Evolutionary conservation across 2,113 vertebrate species (phyloP).

Genomic region (Genyomyrus donnyi): DNA sequence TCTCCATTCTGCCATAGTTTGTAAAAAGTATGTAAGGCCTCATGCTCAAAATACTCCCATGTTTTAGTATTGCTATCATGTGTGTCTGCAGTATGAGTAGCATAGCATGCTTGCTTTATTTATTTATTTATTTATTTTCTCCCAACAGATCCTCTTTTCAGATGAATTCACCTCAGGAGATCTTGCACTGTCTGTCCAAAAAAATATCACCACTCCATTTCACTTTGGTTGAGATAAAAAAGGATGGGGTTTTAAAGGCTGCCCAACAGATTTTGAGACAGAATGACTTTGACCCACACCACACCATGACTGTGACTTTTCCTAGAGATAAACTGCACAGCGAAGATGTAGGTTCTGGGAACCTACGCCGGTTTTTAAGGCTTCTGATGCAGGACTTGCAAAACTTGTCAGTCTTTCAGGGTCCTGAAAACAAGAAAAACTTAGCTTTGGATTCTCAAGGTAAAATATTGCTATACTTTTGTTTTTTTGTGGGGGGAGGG

Average conservation of each 20-base stretch:
- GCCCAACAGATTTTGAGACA: slow-evolving; percentile 68
- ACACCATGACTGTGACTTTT: slow-evolving; percentile 67
- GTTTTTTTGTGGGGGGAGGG: neutral
- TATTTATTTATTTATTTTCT: slow-evolving; percentile 20
- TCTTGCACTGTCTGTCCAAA: slow-evolving; percentile 63
- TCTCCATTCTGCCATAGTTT: slow-evolving; percentile 26
- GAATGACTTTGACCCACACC: slow-evolving; percentile 66
- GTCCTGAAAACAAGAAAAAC: slow-evolving; percentile 51
- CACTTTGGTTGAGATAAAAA: slow-evolving; percentile 60
- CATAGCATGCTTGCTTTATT: neutral
- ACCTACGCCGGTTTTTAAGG: slow-evolving; percentile 47
- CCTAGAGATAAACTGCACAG: slow-evolving; percentile 12
- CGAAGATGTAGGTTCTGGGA: neutral
- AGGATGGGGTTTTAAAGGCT: slow-evolving; percentile 61
- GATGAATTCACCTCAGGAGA: slow-evolving; percentile 50
- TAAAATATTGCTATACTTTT: slow-evolving; percentile 13
- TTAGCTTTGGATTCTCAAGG: slow-evolving; percentile 54
- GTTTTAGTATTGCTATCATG: neutral
- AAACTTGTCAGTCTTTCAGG: slow-evolving; percentile 53
- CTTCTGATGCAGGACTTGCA: slow-evolving; percentile 52
- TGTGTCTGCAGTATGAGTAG: neutral
- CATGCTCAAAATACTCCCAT: neutral
- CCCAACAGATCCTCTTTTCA: slow-evolving; percentile 55
- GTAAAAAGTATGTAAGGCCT: slow-evolving; percentile 34
- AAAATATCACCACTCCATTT: slow-evolving; percentile 58